Base-by-base conservation (phyloP, 2,113 vertebrate genomes). In the Synodontis membranacea region DNA sequence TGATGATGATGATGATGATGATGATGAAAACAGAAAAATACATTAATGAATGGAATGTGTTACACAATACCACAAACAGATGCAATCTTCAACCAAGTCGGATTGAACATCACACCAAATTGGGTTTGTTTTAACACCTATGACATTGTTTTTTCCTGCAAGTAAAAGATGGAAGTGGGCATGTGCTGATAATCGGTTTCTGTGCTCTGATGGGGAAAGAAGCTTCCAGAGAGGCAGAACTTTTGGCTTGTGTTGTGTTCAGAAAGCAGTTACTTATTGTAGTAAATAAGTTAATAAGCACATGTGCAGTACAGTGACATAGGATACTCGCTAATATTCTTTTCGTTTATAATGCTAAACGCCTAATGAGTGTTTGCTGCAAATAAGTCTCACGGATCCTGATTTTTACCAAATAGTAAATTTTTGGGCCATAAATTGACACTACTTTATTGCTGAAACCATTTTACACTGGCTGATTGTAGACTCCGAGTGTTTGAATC, bases 101-200 rank as follows among this genome's bases (percentile, higher is more conserved):
- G 75, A 88, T 79, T 90, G 85, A 90, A 90, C 86, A 86, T 88
- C 86, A 83, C 82, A 91, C 87, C 84, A 4, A 8, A 3, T 17
- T 19, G 28, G 5, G 74, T 76, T 76, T 50, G 72, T 75, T n/a
- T 7, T 1, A 75, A 75, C 72, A 75, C 42, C 1, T 2, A 25
- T 0, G 39, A 2, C 2, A 46, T 12, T 5, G 19, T 39, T 25
- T 74, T 39, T 25, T 74, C 9, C 34, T 70, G 72, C 4, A n/a
- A 75, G 17, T 75, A 7, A 75, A 75, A 75, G 72, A 46, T 48
- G 44, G 42, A 75, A 28, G 72, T 0, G 28, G 25, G 5, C 12
- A 17, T 17, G 44, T 48, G 44, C 12, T 12, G 25, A 48, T n/a
- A 75, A n/a, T n/a, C 74, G 28, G 5, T n/a, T 50, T 8, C 19